Percentiles rank a stretch among this genome's conserved stretches.
These are phyloP conservation scores for Henicopernis longicauda DNA, from an alignment of 2,113 vertebrate genomes.

Conservation along the genomic window DNA sequence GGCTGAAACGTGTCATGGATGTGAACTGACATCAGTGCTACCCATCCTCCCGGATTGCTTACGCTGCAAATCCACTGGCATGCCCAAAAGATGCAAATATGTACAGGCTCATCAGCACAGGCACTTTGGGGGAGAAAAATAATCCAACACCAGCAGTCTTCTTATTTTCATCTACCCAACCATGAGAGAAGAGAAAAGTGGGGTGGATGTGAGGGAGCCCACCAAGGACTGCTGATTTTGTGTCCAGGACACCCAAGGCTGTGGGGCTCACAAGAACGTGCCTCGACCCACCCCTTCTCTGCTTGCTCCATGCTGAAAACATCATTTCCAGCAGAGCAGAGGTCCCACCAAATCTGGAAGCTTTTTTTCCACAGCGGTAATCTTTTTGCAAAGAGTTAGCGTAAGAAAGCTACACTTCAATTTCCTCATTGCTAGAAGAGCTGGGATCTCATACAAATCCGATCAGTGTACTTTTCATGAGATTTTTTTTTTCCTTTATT, in stretches of 20 bases:
- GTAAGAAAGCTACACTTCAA: not conserved
- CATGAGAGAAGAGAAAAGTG: not conserved
- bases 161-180: not conserved
- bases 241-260: not conserved
- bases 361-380: not conserved
- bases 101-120: not conserved
- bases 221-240: not conserved
- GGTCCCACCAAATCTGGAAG: not conserved
- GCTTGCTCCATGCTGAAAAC: not conserved
- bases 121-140: not conserved
- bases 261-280: not conserved
- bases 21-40: not conserved
- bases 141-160: not conserved
- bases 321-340: not conserved
- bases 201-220: not conserved
- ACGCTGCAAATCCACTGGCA: not conserved
- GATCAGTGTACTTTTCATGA: not conserved
- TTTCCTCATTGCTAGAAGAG: not conserved
- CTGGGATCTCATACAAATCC: not conserved
- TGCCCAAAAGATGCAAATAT: not conserved
- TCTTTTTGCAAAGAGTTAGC: not conserved
- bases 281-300: not conserved
- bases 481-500: not conserved
- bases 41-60: not conserved
- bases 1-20: not conserved